These are phyloP conservation scores for Girardia tigrina DNA, from an alignment of 2,888 invertebrate genomes.

Conservation along the genomic window DNA sequence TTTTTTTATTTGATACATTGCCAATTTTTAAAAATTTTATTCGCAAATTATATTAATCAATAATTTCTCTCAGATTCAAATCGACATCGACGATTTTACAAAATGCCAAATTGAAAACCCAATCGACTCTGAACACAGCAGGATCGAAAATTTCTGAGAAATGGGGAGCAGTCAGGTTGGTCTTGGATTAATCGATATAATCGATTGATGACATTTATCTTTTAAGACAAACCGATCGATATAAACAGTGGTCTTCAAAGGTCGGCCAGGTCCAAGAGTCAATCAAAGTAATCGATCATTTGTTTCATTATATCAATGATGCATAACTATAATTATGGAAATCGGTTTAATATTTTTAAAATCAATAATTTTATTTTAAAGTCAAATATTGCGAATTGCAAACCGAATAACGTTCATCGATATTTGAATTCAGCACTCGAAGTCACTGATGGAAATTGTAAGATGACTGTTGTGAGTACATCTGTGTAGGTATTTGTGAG, in stretches of 20 bases:
- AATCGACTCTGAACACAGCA: background rate
- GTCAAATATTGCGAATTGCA: too few species aligned
- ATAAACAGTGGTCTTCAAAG: background rate
- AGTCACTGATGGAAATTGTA: background rate
- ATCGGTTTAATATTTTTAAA: too few species aligned
- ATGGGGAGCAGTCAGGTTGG: background rate
- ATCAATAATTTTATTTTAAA: too few species aligned
- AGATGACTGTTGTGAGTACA: background rate
- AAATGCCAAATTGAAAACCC: conserved; percentile 12
- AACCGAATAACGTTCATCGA: too few species aligned
- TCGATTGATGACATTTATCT: background rate
- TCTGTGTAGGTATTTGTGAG: too few species aligned
- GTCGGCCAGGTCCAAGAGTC: background rate
- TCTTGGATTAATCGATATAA: background rate
- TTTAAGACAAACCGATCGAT: background rate
- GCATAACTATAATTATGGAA: background rate
- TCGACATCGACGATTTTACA: background rate
- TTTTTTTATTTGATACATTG: too few species aligned
- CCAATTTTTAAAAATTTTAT: too few species aligned
- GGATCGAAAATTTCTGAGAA: background rate
- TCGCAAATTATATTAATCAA: too few species aligned
- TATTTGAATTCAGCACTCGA: background rate
- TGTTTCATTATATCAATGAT: background rate
- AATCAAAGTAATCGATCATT: conserved; percentile 10
- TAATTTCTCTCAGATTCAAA: too few species aligned